phyloP scores from a whole-genome alignment of 1,140 invertebrate species.

The Dendrolimus kikuchii region DNA sequence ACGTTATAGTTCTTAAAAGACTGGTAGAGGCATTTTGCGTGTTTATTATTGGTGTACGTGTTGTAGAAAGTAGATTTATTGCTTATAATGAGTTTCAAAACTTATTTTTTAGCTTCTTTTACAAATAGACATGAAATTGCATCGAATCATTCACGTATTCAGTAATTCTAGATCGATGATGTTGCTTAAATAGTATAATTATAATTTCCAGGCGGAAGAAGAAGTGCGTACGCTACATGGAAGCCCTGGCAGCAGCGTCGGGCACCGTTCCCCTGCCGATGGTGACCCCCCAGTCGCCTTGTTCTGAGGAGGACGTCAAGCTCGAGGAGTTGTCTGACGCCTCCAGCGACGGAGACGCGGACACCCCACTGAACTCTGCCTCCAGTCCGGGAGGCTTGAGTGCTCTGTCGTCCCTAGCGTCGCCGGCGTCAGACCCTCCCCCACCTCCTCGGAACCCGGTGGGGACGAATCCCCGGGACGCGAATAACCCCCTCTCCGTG shows the following conservation, averaged over 20 bases:
- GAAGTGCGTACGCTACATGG: constrained; percentile 97
- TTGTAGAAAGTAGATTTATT: too few species aligned
- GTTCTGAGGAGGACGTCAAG: constrained; percentile 83
- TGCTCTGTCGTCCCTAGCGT: constrained; percentile 84
- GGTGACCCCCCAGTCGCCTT: constrained; percentile 45
- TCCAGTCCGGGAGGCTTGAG: constrained; percentile 86
- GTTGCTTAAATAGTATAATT: too few species aligned
- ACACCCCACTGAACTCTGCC: constrained; percentile 77
- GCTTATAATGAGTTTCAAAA: too few species aligned
- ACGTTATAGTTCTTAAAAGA: too few species aligned
- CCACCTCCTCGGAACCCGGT: constrained; percentile 82
- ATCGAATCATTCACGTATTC: too few species aligned
- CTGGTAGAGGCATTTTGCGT: too few species aligned
- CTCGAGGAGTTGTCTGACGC: constrained; percentile 79
- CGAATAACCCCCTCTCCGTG: constrained; percentile 92
- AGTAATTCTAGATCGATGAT: too few species aligned
- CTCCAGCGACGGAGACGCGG: constrained; percentile 80
- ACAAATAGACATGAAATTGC: too few species aligned
- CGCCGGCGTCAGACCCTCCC: constrained; percentile 79
- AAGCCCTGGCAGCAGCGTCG: constrained; percentile 79
- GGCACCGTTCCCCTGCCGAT: constrained; percentile 71
- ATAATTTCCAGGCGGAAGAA: constrained; percentile 91
- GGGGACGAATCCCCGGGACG: constrained; percentile 91
- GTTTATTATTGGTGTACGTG: too few species aligned
- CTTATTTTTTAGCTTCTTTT: too few species aligned